These are phyloP conservation scores for Cyrtorhinus lividipennis DNA, from an alignment of 1,140 invertebrate species.

Conservation along the genomic window DNA sequence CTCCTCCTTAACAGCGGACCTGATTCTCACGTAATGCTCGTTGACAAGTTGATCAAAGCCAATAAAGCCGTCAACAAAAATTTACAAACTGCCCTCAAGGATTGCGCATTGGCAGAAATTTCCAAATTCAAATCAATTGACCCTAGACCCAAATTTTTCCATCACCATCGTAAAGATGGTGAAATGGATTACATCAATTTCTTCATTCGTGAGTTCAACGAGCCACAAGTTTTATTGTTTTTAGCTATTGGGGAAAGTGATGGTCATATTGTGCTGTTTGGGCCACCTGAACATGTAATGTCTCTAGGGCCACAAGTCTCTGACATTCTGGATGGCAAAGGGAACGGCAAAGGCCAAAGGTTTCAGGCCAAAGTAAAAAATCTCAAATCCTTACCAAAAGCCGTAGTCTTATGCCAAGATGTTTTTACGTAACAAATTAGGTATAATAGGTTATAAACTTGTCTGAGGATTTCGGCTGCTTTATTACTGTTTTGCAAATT, in stretches of 20 bases:
- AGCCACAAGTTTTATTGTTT: constrained; percentile 43
- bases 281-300: constrained; percentile 32
- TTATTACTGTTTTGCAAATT: too few relatives aligned
- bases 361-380: constrained; percentile 45
- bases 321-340: constrained; percentile 45
- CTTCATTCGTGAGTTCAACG: constrained; percentile 41
- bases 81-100: constrained; percentile 43
- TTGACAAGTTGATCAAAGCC: constrained; percentile 55
- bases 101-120: constrained; percentile 47
- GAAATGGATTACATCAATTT: constrained; percentile 55
- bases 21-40: constrained; percentile 46
- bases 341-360: constrained; percentile 39
- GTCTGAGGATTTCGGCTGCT: too few relatives aligned
- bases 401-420: constrained; percentile 27
- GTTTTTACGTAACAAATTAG: too few relatives aligned
- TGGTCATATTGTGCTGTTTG: constrained; percentile 49
- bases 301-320: constrained; percentile 36
- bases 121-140: constrained; percentile 38
- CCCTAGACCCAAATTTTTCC: constrained; percentile 38
- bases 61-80: constrained; percentile 46
- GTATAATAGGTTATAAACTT: too few relatives aligned
- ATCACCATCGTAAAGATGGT: constrained; percentile 45
- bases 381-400: constrained; percentile 33
- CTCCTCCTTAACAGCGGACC: constrained; percentile 51
- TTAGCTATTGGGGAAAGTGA: constrained; percentile 52